These are phyloP conservation scores for Virgularia gustaviana DNA, from an alignment of 92 coral and sea anemone genomes.

Conservation along the genomic window DNA sequence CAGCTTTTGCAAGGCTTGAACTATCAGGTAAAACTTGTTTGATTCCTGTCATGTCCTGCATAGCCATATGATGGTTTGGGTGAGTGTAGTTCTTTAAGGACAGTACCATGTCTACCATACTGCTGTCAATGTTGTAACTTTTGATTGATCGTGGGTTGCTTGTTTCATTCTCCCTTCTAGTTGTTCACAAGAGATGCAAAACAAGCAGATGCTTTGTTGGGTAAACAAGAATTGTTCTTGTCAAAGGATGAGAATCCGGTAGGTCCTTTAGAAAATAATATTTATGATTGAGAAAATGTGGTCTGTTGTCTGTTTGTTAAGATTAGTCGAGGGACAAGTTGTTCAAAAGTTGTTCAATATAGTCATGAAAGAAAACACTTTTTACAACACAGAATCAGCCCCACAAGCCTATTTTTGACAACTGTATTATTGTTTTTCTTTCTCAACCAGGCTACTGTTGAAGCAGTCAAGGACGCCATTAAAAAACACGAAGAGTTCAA, in stretches of 20 bases:
- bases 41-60: neutral
- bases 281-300: too few relatives aligned
- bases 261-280: too few relatives aligned
- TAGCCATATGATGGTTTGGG: neutral
- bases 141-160: neutral
- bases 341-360: too few relatives aligned
- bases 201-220: constrained; percentile 90
- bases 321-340: too few relatives aligned
- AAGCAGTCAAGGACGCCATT: constrained; percentile 87
- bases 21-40: constrained; percentile 74
- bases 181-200: constrained; percentile 93
- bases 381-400: too few relatives aligned
- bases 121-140: neutral
- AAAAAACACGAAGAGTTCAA: constrained; percentile 94
- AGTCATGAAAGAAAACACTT: too few relatives aligned
- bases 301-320: too few relatives aligned
- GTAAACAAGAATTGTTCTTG: constrained; percentile 91
- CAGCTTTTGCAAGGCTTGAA: constrained; percentile 85
- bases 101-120: neutral
- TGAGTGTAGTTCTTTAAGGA: neutral
- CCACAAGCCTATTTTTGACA: neutral
- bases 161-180: constrained; percentile 27
- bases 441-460: constrained; percentile 75
- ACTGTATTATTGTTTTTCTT: neutral
- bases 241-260: constrained; percentile 96